A percentile compares a stretch with the other conserved stretches of the same genome.
phyloP scores from a whole-genome alignment of 2,888 invertebrate species.

The Drosophila lutescens region DNA sequence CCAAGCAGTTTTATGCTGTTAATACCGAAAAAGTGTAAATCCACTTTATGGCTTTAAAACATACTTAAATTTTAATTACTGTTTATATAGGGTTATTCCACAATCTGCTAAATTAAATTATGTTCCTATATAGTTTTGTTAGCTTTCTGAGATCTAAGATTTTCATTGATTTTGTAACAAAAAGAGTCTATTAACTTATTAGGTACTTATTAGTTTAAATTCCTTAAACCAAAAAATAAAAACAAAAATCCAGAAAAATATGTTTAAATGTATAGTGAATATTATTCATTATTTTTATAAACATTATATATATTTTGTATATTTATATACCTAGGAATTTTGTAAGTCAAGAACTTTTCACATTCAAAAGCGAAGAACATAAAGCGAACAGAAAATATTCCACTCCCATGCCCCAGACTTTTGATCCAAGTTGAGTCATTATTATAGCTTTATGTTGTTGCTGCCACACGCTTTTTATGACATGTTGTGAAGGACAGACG shows the following conservation, averaged over 20 bases:
- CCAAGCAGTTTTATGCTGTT: neutral
- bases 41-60: too few relatives aligned
- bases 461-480: constrained; percentile 62
- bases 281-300: too few relatives aligned
- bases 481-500: constrained; percentile 69
- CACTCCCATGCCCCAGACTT: constrained; percentile 32
- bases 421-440: constrained; percentile 44
- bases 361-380: neutral
- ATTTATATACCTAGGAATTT: neutral
- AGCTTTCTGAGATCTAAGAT: too few relatives aligned
- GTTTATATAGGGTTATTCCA: too few relatives aligned
- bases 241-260: too few relatives aligned
- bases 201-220: too few relatives aligned
- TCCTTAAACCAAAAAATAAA: too few relatives aligned
- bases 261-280: too few relatives aligned
- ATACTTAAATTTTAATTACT: neutral
- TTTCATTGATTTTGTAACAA: too few relatives aligned
- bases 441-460: constrained; percentile 45
- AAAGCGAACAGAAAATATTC: constrained; percentile 9
- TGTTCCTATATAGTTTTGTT: too few relatives aligned
- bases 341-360: neutral
- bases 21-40: neutral
- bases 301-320: neutral
- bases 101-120: too few relatives aligned
- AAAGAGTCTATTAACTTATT: too few relatives aligned